These are phyloP conservation scores for Phylloscopus collybita DNA, from an alignment of 2,797 vertebrate species.

Conservation along the genomic window DNA sequence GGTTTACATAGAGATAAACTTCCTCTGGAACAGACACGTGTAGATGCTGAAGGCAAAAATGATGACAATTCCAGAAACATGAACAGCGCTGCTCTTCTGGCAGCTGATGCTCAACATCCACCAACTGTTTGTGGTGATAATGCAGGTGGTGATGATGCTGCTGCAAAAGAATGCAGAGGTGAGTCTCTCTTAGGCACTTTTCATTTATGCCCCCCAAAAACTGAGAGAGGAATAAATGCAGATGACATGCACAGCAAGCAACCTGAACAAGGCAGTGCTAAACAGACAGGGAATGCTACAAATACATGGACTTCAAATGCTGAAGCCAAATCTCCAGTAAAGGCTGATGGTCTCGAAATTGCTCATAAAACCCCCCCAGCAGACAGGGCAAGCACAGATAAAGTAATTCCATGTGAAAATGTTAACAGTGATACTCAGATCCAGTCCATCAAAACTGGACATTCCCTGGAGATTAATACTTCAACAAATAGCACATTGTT, in stretches of 20 bases:
- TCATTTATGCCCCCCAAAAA: background rate
- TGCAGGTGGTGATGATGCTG: background rate
- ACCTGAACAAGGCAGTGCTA: background rate
- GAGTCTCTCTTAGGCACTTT: background rate
- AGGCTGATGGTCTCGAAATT: conserved; percentile 1
- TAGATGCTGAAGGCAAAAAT: background rate
- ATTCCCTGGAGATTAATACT: conserved; percentile 35
- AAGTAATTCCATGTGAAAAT: conserved; percentile 16
- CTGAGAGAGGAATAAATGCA: background rate
- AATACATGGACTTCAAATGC: background rate
- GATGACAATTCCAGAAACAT: background rate
- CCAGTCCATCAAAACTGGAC: conserved; percentile 8
- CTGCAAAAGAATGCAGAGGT: conserved; percentile 13
- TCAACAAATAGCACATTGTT: conserved; percentile 45
- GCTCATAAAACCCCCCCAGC: background rate
- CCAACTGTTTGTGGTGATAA: background rate
- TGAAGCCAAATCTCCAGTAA: conserved; percentile 10
- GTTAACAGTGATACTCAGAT: conserved; percentile 23
- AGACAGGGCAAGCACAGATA: background rate
- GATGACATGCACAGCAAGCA: background rate
- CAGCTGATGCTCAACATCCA: background rate
- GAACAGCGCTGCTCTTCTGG: background rate
- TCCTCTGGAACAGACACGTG: background rate
- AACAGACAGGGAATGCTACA: background rate
- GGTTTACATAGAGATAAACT: background rate